Evolutionary conservation across 2,797 vertebrate genomes (phyloP), one percentile per base, ranked within the genome.

Genomic region (Morelia viridis): DNA sequence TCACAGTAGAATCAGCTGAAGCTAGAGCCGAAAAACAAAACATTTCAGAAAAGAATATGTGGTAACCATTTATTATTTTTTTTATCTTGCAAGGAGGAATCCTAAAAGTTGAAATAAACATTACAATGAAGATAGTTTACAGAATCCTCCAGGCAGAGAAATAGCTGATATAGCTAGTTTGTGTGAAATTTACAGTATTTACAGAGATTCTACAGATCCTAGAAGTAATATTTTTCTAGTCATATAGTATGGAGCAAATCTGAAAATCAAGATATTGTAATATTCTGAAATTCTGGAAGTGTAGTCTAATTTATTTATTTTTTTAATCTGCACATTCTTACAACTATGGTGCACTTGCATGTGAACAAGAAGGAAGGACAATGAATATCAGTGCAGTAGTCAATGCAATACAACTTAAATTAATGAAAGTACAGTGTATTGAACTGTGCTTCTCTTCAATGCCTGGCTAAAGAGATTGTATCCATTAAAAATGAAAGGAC

Each of bases 1-100:
- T 90, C 28, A 60, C 89, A 76, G 92, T 56, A 91, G 96, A 84
- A 96, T 94, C 90, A 94, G 96, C 92, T 97, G 92, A 92, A 50
- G 84, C 10, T 92, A 94, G 64, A 95, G 91, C 46, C 91, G 13
- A 95, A 28, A 85, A 95, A 92, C 61, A 28, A 22, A 84, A 89
- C 22, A 87, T 12, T 58, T 68, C 0, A 87, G 2, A 64, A 31
- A 41, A 60, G 57, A 15, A 24, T 60, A 7, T 22, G 28, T 35
- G 0, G 53, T 12, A 90, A 95, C 90, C 26, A 80, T 76, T 85
- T 56, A 24, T 61, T 61, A 9, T 7, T 53, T 85, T 28, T 11
- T 28, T 19, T 89, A 90, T 68, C 7, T 28, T 35, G 50, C 15
- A 28, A 93, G 83, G 57, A 96, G 90, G 65, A 53, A 94, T 19